Evolutionary conservation across 2,888 invertebrate species (phyloP).

Genomic region (Lasioglossum leucozonium): DNA sequence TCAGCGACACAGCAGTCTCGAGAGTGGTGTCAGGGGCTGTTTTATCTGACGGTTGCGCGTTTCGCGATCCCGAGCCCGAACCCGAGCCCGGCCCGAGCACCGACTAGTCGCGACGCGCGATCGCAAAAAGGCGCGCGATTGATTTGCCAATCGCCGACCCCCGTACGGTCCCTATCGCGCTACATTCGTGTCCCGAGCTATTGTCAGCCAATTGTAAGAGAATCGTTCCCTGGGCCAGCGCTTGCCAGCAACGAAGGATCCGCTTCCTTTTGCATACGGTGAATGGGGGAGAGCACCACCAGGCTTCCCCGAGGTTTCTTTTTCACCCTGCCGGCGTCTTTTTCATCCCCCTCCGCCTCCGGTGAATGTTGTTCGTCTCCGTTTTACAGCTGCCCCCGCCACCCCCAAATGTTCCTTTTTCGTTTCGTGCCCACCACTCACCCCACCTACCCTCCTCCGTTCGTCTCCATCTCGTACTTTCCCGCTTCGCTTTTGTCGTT

Average conservation of each 20-base stretch:
- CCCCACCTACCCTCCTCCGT: neutral
- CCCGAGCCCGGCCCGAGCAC: neutral
- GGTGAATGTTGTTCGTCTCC: neutral
- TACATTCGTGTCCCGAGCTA: conserved; percentile 49
- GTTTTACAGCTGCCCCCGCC: neutral
- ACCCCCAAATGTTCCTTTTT: neutral
- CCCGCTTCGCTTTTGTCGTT: neutral
- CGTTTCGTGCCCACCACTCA: neutral
- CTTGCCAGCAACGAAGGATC: conserved; percentile 38
- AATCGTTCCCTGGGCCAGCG: conserved; percentile 39
- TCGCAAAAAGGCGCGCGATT: conserved; percentile 54
- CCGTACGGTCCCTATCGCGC: neutral
- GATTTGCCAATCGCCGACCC: conserved; percentile 34
- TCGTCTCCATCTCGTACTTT: neutral
- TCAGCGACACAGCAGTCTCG: conserved; percentile 23
- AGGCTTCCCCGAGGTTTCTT: conserved; percentile 30
- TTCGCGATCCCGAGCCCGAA: conserved; percentile 27
- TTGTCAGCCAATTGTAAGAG: conserved; percentile 73
- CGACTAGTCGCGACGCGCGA: conserved; percentile 15
- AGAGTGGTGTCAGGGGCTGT: conserved; percentile 39
- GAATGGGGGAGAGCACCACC: conserved; percentile 13
- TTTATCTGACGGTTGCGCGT: conserved; percentile 49
- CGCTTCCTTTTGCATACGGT: conserved; percentile 63
- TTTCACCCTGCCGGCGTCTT: conserved; percentile 20
- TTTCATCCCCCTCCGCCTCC: conserved; percentile 31